These are phyloP conservation scores for Lipophrys pholis DNA, from an alignment of 2,113 vertebrate genomes.

Conservation along the genomic window DNA sequence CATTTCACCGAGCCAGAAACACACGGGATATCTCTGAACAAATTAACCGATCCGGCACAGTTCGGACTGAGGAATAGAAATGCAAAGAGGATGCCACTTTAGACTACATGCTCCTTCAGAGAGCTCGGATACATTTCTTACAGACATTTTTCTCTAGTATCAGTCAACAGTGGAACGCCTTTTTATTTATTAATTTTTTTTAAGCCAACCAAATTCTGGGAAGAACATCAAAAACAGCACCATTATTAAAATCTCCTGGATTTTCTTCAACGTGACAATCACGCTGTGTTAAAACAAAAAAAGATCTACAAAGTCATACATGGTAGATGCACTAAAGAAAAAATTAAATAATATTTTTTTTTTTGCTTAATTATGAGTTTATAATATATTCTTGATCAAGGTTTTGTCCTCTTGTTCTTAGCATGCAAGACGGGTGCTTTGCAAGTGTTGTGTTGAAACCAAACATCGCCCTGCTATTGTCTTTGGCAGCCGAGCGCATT, in stretches of 20 bases:
- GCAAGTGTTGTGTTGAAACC: conserved; percentile 55
- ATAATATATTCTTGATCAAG: conserved; percentile 63
- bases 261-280: conserved; percentile 66
- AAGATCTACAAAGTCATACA: conserved; percentile 73
- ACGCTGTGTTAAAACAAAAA: conserved; percentile 65
- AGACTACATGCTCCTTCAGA: conserved; percentile 2
- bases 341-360: conserved; percentile 27
- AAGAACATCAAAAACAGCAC: conserved; percentile 82
- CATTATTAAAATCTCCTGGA: conserved; percentile 71
- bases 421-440: conserved; percentile 72
- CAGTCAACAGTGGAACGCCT: conserved; percentile 48
- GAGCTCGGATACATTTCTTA: conserved; percentile 26
- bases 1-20: conserved; percentile 40
- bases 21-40: conserved; percentile 3
- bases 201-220: conserved; percentile 52
- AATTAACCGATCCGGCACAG: conserved; percentile 10
- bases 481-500: conserved; percentile 64
- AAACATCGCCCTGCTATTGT: conserved; percentile 65
- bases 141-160: conserved; percentile 57
- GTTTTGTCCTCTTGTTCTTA: conserved; percentile 48
- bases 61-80: conserved; percentile 25
- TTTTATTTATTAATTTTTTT: conserved; percentile 7
- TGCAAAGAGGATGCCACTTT: conserved; percentile 37
- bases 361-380: conserved; percentile 72
- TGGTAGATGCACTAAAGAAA: conserved; percentile 56